Conservation (phyloP, 2,797 vertebrate species). For the Thripadectes ignobilis region DNA sequence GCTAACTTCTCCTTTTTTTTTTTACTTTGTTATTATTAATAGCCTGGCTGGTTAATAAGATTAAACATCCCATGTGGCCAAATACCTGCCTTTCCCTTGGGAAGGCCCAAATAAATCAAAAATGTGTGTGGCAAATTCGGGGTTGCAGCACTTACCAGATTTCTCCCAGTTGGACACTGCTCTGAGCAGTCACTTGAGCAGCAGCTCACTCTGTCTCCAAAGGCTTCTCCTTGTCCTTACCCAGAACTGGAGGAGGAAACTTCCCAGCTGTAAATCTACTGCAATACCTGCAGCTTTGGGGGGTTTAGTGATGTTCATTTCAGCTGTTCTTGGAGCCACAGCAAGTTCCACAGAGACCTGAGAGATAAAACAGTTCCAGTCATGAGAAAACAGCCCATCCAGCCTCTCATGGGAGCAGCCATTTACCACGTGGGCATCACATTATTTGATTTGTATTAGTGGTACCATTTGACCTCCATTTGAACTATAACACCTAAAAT, state of each 20-base stretch:
- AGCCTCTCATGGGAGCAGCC: background rate
- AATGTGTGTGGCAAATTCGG: background rate
- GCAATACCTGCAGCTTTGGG: background rate
- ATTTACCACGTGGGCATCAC: background rate
- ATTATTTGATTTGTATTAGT: background rate
- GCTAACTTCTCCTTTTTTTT: background rate
- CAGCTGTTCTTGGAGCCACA: background rate
- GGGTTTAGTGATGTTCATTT: background rate
- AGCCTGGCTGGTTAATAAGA: conserved; percentile 2
- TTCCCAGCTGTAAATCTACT: background rate
- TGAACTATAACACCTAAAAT: background rate
- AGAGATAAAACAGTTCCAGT: background rate
- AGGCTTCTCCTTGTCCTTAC: background rate
- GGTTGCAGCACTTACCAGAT: background rate
- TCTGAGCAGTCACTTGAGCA: background rate
- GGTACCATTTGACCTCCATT: background rate
- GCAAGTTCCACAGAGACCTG: background rate
- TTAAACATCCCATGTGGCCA: conserved; percentile 17
- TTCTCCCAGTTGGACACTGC: background rate
- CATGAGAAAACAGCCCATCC: background rate
- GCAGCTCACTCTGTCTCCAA: background rate
- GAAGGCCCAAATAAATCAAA: conserved; percentile 32
- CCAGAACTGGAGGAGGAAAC: background rate
- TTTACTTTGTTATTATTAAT: conserved; percentile 2
- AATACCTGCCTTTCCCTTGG: conserved; percentile 31